Base-by-base conservation (phyloP, 2,888 invertebrate genomes). In the Antheraea assamensis region DNA sequence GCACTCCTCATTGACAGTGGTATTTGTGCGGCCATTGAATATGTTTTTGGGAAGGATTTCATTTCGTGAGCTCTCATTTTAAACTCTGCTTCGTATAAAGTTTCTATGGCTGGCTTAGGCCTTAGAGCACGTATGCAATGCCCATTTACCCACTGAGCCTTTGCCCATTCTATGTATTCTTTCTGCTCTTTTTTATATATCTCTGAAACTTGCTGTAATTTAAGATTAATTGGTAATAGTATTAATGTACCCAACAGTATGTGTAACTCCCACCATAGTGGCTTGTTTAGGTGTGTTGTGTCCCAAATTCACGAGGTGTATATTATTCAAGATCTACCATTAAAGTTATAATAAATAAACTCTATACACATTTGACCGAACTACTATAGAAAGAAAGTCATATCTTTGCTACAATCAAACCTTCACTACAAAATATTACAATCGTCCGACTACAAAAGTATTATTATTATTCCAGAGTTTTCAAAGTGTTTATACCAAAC, bases 81-180 rank as follows among this genome's bases (percentile, higher is more conserved):
- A 76, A 86, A 90, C 75, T 89, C 89, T 0, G 92, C 91, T 21
- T 92, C 89, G 27, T 93, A 94, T 0, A 90, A 83, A 0, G 77
- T 78, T 70, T 94, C 93, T 1, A 92, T 79, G 0, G 75, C 71
- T 0, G 90, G 91, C 61, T 89, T 91, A 0, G 93, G 92, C 0
- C 90, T 83, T 1, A 94, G 75, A 0, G 90, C 91, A 17, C 92
- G 80, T 2, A 88, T 81, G 71, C 90, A 92, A 49, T 92, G 90
- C 5, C 78, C 81, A 0, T 77, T 87, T 0, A 79, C 74, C 94
- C 94, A 94, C 0, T 88, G 74, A 0, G 79, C 73, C 75, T 88
- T 91, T 0, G 92, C 92, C 94, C 94, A 94, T 71, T 88, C 88
- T 76, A 80, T 80, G 76, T 80, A 94, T 71, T 91, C 92, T 73